phyloP scores from a whole-genome alignment of 2,888 invertebrate species.

The Daptonema setosum region DNA sequence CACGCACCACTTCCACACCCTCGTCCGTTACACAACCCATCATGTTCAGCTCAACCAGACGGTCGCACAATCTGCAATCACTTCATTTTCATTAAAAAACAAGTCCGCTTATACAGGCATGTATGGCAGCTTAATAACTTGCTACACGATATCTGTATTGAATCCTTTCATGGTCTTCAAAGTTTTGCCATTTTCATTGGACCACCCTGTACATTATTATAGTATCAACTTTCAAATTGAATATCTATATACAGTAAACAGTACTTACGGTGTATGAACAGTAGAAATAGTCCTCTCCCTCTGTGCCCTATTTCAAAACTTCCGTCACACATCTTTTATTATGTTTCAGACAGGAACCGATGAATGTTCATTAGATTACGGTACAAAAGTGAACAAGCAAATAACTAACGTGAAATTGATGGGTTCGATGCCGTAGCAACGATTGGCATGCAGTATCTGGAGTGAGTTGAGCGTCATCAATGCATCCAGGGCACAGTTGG shows the following conservation, averaged over 20 bases:
- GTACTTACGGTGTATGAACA: too few species aligned
- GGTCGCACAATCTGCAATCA: conserved; percentile 38
- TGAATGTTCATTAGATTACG: too few species aligned
- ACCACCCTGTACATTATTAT: too few species aligned
- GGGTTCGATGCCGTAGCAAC: conserved; percentile 56
- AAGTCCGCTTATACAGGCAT: neutral
- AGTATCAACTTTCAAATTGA: too few species aligned
- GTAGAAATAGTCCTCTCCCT: too few species aligned
- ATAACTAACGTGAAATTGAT: conserved; percentile 46
- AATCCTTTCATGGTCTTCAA: too few species aligned
- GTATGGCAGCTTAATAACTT: neutral
- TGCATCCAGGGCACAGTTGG: conserved; percentile 39
- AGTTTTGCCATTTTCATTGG: too few species aligned
- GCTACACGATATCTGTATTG: neutral
- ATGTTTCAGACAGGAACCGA: too few species aligned
- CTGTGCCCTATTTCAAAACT: too few species aligned
- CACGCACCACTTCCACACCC: conserved; percentile 37
- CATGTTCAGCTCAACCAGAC: conserved; percentile 52
- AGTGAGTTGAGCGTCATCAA: conserved; percentile 34
- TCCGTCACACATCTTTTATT: too few species aligned
- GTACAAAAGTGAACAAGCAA: neutral
- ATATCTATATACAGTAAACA: too few species aligned
- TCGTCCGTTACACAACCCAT: conserved; percentile 52
- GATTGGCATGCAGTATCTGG: conserved; percentile 39
- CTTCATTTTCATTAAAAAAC: conserved; percentile 24